A percentile compares a stretch with the other conserved stretches of the same genome.
Conservation (phyloP, 1,140 invertebrate genomes). For the Akabosia matsudoensis region DNA sequence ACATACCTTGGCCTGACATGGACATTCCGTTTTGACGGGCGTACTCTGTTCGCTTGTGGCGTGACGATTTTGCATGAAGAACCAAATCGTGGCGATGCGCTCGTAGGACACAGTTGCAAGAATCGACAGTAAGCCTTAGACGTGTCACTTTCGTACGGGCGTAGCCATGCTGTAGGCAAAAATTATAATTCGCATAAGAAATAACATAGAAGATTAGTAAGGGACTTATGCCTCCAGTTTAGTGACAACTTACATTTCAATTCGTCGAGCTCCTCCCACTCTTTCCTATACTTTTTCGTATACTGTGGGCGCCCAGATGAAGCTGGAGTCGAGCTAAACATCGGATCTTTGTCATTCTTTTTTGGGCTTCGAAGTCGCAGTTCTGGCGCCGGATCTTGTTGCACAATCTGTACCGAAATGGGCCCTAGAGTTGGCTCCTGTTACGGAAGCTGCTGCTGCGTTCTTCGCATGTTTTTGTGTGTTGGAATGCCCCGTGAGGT, state of each 20-base stretch:
- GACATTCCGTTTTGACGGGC: not conserved
- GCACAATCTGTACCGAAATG: conserved; percentile 29
- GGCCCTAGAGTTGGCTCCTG: conserved; percentile 25
- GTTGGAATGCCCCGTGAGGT: conserved; percentile 28
- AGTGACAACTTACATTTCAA: conserved; percentile 28
- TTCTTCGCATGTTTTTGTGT: conserved; percentile 33
- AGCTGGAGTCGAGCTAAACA: not conserved
- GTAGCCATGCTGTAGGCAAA: conserved; percentile 33
- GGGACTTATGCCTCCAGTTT: not conserved
- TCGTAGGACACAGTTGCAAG: conserved; percentile 28
- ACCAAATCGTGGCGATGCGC: conserved; percentile 36
- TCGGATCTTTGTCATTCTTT: conserved; percentile 12
- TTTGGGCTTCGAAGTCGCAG: not conserved
- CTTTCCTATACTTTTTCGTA: conserved; percentile 29
- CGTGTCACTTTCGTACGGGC: conserved; percentile 14
- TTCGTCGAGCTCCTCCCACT: conserved; percentile 35
- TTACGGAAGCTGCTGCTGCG: not conserved
- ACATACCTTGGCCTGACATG: not conserved
- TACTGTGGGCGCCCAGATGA: not conserved
- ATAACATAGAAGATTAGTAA: not conserved
- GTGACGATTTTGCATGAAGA: conserved; percentile 29
- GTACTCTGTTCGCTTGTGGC: conserved; percentile 25
- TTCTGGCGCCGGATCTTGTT: not conserved
- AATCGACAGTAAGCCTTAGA: conserved; percentile 32
- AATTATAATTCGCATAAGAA: not conserved